Base-by-base conservation (phyloP, 2,888 invertebrate species). In the Zygothrica quintamaculata region DNA sequence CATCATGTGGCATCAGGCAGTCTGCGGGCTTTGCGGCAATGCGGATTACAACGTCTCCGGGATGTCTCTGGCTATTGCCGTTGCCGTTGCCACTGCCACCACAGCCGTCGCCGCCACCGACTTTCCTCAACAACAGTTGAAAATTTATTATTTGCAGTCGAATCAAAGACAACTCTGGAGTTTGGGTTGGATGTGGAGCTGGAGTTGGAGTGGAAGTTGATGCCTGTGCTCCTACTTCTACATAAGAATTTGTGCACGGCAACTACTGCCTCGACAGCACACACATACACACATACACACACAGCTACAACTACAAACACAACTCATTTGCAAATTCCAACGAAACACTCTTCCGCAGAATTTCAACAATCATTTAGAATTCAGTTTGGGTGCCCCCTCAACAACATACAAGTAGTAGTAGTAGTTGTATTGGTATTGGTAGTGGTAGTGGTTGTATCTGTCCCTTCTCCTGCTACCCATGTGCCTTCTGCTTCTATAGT, bases 311-410 rank as follows among this genome's bases (percentile, higher is more conserved):
- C 46, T 3, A 68, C 61, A 50, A 8, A 29, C 82, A 77, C 88
- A 89, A 87, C 88, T 89, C 89, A 89, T 89, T 89, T 89, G 89
- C 88, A 85, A 89, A 89, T 89, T 89, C 89, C 89, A 84, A 77
- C 77, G 89, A 89, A 89, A 89, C 88, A 89, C 89, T 79, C 86
- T 89, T 88, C 86, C 78, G 59, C 75, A 86, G 89, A 88, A 88
- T 88, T 88, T 88, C 89, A 89, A 85, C 84, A 77, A 87, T 87
- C 88, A 89, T 88, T 88, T 88, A 87, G 85, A 82, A 82, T 82
- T 82, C 82, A 82, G 82, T 86, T 80, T 82, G 82, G 82, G 82
- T 87, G 82, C 29, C 29, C 29, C 29, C 18, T 74, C 82, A n/a
- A 65, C 62, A 56, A 46, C 47, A 39, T 60, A n/a, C n/a, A 16